phyloP scores from a whole-genome alignment of 1,140 invertebrate genomes.

The Dryas iulia region DNA sequence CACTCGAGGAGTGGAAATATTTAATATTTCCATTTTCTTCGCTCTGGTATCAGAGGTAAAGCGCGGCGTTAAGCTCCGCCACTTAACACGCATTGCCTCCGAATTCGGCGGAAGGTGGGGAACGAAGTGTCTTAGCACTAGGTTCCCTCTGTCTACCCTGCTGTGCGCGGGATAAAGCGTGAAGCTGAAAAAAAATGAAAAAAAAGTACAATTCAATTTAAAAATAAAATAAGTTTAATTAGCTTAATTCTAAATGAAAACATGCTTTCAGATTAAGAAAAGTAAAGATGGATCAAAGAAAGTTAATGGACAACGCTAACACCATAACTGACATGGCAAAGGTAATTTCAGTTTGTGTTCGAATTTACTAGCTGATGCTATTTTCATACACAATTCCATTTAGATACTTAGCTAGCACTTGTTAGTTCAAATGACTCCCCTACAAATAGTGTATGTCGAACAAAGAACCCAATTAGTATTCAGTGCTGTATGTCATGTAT shows the following conservation, averaged over 20 bases:
- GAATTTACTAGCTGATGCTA: slow-evolving; percentile 52
- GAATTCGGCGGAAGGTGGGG: too few relatives aligned
- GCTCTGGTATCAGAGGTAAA: too few relatives aligned
- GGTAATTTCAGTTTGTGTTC: slow-evolving; percentile 82
- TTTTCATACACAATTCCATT: slow-evolving; percentile 65
- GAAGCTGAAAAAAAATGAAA: background rate
- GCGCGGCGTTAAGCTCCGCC: too few relatives aligned
- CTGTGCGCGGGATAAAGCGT: too few relatives aligned
- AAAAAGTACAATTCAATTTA: background rate
- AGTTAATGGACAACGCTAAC: slow-evolving; percentile 99
- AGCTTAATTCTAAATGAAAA: too few relatives aligned
- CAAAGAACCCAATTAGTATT: background rate
- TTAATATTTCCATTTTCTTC: too few relatives aligned
- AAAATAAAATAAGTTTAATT: background rate
- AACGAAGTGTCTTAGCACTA: too few relatives aligned
- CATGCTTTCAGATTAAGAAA: slow-evolving; percentile 92
- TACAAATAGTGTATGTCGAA: background rate
- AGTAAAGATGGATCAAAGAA: slow-evolving; percentile 99
- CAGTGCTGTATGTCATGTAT: background rate
- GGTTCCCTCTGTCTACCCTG: too few relatives aligned
- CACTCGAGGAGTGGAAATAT: too few relatives aligned
- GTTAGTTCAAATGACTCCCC: background rate
- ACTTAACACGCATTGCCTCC: too few relatives aligned
- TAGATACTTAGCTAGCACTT: slow-evolving; percentile 48
- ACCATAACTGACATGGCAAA: slow-evolving; percentile 99